Base-by-base conservation (phyloP, 2,797 vertebrate species). In the Silurus lanzhouensis region DNA sequence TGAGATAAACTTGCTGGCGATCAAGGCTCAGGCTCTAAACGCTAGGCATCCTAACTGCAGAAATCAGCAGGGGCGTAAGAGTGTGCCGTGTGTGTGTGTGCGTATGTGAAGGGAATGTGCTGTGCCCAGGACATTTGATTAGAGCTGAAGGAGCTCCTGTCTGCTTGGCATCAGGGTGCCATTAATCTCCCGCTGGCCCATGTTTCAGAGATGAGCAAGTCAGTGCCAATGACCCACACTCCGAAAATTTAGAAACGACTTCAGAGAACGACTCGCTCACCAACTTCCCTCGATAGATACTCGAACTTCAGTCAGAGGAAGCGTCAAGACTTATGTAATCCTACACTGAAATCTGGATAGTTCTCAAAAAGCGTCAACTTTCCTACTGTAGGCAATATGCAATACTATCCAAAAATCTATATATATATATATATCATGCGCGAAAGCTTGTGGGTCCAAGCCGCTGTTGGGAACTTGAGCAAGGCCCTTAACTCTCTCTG, bases 181-280 rank as follows among this genome's bases (percentile, higher is more conserved):
- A 93, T 94, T 94, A 91, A 93, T 93, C 93, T 93, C 85, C 82
- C 78, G 77, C 87, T 76, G 85, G 68, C 72, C 72, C 71, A 82
- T 87, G 86, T 90, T 89, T 81, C 87, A 90, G 89, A 91, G 88
- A 91, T 81, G 88, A 89, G 85, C 88, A 86, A 89, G 88, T 91
- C 87, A 88, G 89, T 52, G 71, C 58, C 63, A 81, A 48, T 68
- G 14, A 86, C 79, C 78, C 64, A 46, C 79, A 75, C 79, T 70
- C 48, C 44, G 19, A 67, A 83, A 38, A 38, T 66, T 17, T 48
- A 63, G 22, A 38, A 31, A 31, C 60, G 52, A 80, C n/a, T 22
- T 38, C 38, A 5, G 38, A 38, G 38, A 38, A 38, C 31, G 57
- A 71, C 72, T 68, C 6, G 52, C 48, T 81, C 3, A 15, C 46